Conservation (phyloP, 2,888 invertebrate species). For the Trissonchulus latispiculum region DNA sequence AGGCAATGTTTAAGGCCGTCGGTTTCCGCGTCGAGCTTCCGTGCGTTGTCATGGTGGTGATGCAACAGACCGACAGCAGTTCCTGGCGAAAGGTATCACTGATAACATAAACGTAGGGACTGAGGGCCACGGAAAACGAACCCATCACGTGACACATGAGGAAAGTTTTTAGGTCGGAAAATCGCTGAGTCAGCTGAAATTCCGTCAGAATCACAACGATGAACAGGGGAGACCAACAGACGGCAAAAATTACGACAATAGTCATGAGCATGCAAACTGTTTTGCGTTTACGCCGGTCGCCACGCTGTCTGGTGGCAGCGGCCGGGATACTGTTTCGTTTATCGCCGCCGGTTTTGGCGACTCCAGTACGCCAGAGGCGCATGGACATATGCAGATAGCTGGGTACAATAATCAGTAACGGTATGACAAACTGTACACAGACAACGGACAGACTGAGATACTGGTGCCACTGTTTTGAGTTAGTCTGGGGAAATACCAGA, state of each 20-base stretch:
- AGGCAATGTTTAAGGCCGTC: too few species aligned
- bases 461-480: neutral
- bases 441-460: neutral
- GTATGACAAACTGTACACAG: constrained; percentile 8
- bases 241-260: neutral
- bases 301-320: too few species aligned
- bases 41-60: too few species aligned
- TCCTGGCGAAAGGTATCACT: constrained; percentile 7
- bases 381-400: constrained; percentile 6
- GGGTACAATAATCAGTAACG: constrained; percentile 4
- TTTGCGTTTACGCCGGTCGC: neutral
- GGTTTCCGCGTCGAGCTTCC: too few species aligned
- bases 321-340: neutral
- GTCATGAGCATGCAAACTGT: constrained; percentile 6
- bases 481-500: constrained; percentile 2
- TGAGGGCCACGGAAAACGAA: neutral
- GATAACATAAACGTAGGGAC: constrained; percentile 12
- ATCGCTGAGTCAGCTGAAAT: neutral
- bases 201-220: constrained; percentile 4
- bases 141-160: constrained; percentile 6
- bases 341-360: neutral
- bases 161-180: neutral
- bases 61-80: too few species aligned
- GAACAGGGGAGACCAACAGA: constrained; percentile 13
- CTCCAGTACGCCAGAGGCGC: neutral